phyloP scores from a whole-genome alignment of 2,797 vertebrate genomes.

The Leptoclinus maculatus region DNA sequence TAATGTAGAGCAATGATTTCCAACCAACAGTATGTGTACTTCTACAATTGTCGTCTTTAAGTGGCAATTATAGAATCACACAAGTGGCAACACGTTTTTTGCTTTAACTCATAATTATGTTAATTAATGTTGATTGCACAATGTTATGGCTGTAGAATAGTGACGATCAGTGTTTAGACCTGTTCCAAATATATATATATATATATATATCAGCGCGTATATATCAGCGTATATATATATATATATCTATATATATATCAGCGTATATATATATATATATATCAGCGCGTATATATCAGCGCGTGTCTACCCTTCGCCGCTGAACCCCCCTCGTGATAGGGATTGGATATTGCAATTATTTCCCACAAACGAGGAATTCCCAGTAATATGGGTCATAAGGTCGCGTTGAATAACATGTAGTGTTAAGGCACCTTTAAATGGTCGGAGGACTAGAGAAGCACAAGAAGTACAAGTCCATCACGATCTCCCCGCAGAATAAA shows the following conservation, averaged over 20 bases:
- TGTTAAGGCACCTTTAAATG: not conserved
- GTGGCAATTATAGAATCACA: too few species aligned
- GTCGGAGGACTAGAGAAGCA: not conserved
- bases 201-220: too few species aligned
- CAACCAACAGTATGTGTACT: not conserved
- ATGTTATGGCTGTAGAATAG: not conserved
- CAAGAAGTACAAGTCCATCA: not conserved
- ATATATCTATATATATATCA: too few species aligned
- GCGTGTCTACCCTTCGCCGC: not conserved
- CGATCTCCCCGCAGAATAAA: too few species aligned
- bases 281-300: not conserved
- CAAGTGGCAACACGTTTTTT: too few species aligned
- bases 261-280: too few species aligned
- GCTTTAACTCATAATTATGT: not conserved
- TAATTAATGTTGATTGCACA: not conserved
- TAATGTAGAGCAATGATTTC: not conserved
- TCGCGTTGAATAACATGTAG: not conserved
- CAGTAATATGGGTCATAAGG: not conserved
- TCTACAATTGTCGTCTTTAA: too few species aligned
- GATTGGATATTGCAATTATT: constrained; percentile 16
- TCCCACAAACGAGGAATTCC: not conserved
- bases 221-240: too few species aligned
- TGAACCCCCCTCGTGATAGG: constrained; percentile 13
- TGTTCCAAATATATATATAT: too few species aligned
- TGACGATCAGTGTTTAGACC: not conserved